These are phyloP conservation scores for Sternotherus odoratus DNA, from an alignment of 2,797 vertebrate species.

Conservation along the genomic window DNA sequence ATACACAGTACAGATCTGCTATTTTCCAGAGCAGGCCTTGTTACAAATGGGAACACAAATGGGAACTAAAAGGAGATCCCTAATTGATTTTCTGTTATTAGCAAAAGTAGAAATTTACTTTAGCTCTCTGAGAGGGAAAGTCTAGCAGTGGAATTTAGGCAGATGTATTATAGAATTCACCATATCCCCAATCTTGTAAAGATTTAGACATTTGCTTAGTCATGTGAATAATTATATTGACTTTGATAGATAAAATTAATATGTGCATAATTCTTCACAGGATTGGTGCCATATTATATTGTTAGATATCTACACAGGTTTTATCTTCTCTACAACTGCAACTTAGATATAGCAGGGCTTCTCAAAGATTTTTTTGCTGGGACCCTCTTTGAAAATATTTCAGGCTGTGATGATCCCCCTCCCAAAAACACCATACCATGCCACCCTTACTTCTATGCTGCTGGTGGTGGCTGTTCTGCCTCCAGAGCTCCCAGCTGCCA, in stretches of 20 bases:
- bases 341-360: not conserved
- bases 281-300: too few relatives aligned
- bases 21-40: not conserved
- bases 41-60: not conserved
- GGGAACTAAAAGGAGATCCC: not conserved
- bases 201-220: rapidly evolving
- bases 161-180: not conserved
- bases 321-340: not conserved
- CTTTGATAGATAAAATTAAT: not conserved
- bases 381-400: too few relatives aligned
- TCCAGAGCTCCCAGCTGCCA: too few relatives aligned
- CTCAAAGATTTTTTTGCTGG: too few relatives aligned
- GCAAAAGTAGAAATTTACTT: not conserved
- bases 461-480: too few relatives aligned
- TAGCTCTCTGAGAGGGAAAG: not conserved
- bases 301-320: not conserved
- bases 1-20: not conserved
- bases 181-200: not conserved
- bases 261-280: not conserved
- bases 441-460: too few relatives aligned
- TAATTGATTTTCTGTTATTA: not conserved
- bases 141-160: not conserved
- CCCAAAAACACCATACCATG: too few relatives aligned
- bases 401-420: too few relatives aligned
- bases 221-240: not conserved